phyloP scores from a whole-genome alignment of 2,113 vertebrate species.

The Tiliqua scincoides region DNA sequence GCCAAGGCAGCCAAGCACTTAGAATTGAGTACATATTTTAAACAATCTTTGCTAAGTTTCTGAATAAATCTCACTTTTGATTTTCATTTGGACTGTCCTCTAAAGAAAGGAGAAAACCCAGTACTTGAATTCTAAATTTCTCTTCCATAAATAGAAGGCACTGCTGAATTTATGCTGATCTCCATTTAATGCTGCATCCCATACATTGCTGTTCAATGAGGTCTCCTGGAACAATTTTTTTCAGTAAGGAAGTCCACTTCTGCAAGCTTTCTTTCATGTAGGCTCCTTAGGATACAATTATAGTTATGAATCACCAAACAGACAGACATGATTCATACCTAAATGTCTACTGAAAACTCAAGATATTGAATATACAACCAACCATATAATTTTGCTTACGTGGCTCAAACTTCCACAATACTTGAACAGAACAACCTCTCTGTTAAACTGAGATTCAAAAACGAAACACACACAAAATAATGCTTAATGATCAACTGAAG shows the following conservation, averaged over 20 bases:
- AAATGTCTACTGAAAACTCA: slow-evolving; percentile 4
- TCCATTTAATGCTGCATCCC: too few relatives aligned
- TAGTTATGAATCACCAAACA: slow-evolving; percentile 35
- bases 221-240: too few relatives aligned
- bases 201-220: too few relatives aligned
- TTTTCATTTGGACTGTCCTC: slow-evolving; percentile 21
- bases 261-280: too few relatives aligned
- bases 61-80: slow-evolving; percentile 10
- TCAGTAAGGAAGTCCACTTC: too few relatives aligned
- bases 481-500: not conserved
- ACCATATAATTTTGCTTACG: not conserved
- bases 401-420: slow-evolving; percentile 29
- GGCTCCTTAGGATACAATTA: too few relatives aligned
- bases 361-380: slow-evolving; percentile 36
- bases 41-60: slow-evolving; percentile 37
- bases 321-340: slow-evolving; percentile 27
- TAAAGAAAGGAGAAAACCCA: slow-evolving; percentile 18
- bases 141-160: too few relatives aligned
- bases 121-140: not conserved
- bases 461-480: not conserved
- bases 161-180: too few relatives aligned
- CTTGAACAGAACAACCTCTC: slow-evolving; percentile 39
- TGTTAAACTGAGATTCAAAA: slow-evolving; percentile 41
- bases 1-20: slow-evolving; percentile 16
- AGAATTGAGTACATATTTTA: slow-evolving; percentile 28